These are phyloP conservation scores for Miltochrista miniata DNA, from an alignment of 2,888 invertebrate species.

Conservation along the genomic window DNA sequence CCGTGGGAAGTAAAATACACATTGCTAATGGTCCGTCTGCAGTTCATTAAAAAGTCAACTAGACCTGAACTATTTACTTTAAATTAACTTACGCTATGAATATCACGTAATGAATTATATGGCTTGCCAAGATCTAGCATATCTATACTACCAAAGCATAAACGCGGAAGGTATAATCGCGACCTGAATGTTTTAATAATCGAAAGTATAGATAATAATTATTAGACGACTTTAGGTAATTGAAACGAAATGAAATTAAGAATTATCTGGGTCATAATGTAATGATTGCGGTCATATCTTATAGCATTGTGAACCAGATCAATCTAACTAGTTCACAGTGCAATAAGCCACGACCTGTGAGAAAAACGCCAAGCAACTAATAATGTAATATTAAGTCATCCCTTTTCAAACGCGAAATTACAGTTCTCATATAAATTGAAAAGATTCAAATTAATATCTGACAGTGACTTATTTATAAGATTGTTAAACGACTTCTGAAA, in stretches of 20 bases:
- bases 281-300: background rate
- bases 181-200: background rate
- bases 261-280: background rate
- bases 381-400: background rate
- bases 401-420: background rate
- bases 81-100: background rate
- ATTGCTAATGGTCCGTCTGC: too few relatives aligned
- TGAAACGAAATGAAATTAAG: background rate
- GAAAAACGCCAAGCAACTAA: background rate
- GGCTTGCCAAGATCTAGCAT: background rate
- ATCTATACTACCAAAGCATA: background rate
- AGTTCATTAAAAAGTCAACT: background rate
- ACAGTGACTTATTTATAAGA: background rate
- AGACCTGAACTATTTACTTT: background rate
- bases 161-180: background rate
- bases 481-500: background rate
- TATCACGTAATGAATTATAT: background rate
- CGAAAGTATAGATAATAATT: background rate
- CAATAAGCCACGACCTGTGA: background rate
- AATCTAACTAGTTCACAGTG: background rate
- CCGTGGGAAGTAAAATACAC: too few relatives aligned
- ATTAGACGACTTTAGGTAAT: background rate
- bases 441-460: background rate
- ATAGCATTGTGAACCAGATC: background rate
- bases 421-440: too few relatives aligned